Percentiles rank a stretch among this genome's conserved stretches.
phyloP scores from a whole-genome alignment of 1,140 invertebrate species.

The Acromyrmex charruanus region DNA sequence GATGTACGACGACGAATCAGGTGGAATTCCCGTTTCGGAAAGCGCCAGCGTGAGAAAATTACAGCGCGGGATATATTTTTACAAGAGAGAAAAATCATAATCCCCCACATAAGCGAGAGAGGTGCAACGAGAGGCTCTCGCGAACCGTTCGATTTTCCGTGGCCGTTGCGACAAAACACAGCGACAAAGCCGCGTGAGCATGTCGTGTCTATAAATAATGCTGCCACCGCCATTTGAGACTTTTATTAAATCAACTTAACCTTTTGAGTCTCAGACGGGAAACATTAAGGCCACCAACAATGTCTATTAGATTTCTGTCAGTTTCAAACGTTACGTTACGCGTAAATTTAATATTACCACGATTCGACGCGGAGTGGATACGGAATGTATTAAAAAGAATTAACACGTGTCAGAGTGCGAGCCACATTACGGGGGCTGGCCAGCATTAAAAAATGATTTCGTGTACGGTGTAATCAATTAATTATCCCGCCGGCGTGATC shows the following conservation, averaged over 20 bases:
- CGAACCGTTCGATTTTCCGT: not conserved
- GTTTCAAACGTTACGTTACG: constrained; percentile 21
- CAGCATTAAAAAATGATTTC: constrained; percentile 23
- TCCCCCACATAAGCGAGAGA: not conserved
- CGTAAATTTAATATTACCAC: constrained; percentile 32
- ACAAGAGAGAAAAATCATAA: constrained; percentile 36
- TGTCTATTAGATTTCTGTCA: constrained; percentile 39
- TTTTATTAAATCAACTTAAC: constrained; percentile 55
- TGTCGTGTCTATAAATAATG: constrained; percentile 4
- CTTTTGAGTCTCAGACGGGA: constrained; percentile 12
- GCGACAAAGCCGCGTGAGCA: not conserved
- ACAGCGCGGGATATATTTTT: constrained; percentile 46
- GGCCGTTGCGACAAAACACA: not conserved
- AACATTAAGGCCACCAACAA: constrained; percentile 35
- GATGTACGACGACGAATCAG: constrained; percentile 64
- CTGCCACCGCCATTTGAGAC: constrained; percentile 15
- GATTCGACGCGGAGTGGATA: constrained; percentile 20
- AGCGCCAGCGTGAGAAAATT: constrained; percentile 52
- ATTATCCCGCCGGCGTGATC: constrained; percentile 7
- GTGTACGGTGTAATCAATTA: constrained; percentile 4
- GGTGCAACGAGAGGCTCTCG: not conserved
- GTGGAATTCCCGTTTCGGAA: constrained; percentile 62
- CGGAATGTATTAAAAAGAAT: constrained; percentile 31
- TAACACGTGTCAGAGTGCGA: constrained; percentile 16
- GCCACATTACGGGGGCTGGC: not conserved